Conservation (phyloP, 1,140 invertebrate genomes). For the Tetramorium simillimum region DNA sequence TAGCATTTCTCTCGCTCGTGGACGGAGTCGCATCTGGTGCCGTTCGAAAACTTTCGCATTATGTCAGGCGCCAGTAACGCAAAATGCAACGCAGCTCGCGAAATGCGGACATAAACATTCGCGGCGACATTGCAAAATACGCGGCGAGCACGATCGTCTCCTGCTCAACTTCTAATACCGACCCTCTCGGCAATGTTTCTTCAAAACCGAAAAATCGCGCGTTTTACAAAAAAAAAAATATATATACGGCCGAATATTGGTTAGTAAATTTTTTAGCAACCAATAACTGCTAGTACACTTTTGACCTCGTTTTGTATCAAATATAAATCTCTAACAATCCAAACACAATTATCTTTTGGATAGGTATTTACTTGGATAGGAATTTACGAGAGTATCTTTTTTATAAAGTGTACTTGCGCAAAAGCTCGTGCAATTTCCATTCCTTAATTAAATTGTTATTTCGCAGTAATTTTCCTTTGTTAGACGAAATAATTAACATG, state of each 20-base stretch:
- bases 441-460: background rate
- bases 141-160: background rate
- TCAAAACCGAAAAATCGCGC: background rate
- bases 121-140: constrained; percentile 8
- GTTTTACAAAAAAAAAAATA: constrained; percentile 2
- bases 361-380: no score
- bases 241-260: background rate
- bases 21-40: constrained; percentile 43
- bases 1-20: constrained; percentile 31
- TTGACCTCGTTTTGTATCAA: background rate
- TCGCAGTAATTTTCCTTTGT: background rate
- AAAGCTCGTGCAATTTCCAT: constrained; percentile 7
- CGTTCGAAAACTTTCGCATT: constrained; percentile 53
- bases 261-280: background rate
- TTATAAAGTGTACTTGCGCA: background rate
- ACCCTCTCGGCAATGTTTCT: background rate
- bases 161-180: background rate
- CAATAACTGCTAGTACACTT: background rate
- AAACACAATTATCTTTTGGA: background rate
- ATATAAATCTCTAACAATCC: background rate
- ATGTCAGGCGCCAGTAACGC: constrained; percentile 42
- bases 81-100: constrained; percentile 21
- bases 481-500: background rate
- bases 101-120: constrained; percentile 30
- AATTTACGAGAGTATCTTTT: background rate